Base-by-base conservation (phyloP, 2,797 vertebrate species). In the Heterohyrax brucei region DNA sequence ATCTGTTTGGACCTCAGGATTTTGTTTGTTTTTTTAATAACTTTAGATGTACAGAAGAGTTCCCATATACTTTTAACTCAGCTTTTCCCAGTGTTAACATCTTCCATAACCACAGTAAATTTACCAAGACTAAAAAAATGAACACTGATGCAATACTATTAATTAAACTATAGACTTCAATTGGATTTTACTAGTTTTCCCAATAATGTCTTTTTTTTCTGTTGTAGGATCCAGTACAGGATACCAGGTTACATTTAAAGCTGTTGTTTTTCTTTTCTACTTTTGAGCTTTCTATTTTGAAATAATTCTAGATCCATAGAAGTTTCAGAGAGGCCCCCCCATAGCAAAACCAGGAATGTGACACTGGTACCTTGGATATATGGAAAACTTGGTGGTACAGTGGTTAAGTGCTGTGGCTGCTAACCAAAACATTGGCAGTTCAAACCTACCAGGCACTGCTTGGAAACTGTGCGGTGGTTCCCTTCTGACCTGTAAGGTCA, bases 91-190 rank as follows among this genome's bases (percentile, higher is more conserved):
- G n/a, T 10, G 64, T 86, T 89, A 72, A 56, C 61, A 12, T 83
- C 66, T 73, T 70, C 46, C 18, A 22, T 84, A 80, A 61, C 66
- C 10, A 77, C 26, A n/a, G 46, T 72, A 66, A 30, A 62, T 61
- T 59, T 81, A 84, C n/a, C n/a, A 75, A 83, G 96, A 87, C 82
- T 92, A 56, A 53, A 94, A 96, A 94, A 77, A 30, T 90, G 79
- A 96, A 92, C 21, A 66, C n/a, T 70, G 33, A 79, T 93, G 82
- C 72, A 81, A 30, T 84, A 73, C 72, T 73, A 5, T 72, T 62
- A 81, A 91, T 30, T 91, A 16, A 64, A 78, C 83, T 73, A 50
- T 3, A 62, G 76, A 21, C 50, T 83, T 56, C 12, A 16, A 14
- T 66, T 94, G 87, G 61, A 18, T 66, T 46, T 91, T 66, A 14